A percentile compares a stretch with the other conserved stretches of the same genome.
Evolutionary conservation across 2,113 vertebrate genomes (phyloP).

Genomic region (Pheucticus melanocephalus): DNA sequence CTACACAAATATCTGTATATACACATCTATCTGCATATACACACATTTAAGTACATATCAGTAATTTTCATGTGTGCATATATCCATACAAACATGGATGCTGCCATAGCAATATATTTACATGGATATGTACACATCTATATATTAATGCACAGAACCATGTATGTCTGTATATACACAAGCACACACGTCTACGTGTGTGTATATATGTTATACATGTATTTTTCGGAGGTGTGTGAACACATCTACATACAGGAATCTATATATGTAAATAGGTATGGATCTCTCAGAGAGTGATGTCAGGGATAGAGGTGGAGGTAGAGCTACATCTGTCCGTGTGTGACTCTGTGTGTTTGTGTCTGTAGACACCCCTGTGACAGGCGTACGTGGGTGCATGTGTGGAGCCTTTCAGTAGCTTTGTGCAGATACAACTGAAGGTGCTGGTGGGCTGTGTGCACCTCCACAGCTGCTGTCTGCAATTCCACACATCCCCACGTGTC

Average conservation of each 20-base stretch:
- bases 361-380: neutral
- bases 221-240: neutral
- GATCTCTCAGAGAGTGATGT: neutral
- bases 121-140: neutral
- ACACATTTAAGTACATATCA: neutral
- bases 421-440: neutral
- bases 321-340: neutral
- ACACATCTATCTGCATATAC: neutral
- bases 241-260: neutral
- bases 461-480: neutral
- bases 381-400: neutral
- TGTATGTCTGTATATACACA: neutral
- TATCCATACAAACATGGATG: neutral
- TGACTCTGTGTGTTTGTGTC: neutral
- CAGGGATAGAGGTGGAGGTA: neutral
- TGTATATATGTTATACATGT: neutral
- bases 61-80: neutral
- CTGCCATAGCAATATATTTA: neutral
- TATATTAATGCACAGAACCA: neutral
- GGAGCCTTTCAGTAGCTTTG: neutral
- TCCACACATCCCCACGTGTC: neutral
- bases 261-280: neutral
- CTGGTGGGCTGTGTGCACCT: neutral
- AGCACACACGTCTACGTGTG: fast-evolving
- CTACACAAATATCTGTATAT: neutral